Evolutionary conservation across 2,888 invertebrate genomes (phyloP).

Genomic region (Plemyria rubiginata): DNA sequence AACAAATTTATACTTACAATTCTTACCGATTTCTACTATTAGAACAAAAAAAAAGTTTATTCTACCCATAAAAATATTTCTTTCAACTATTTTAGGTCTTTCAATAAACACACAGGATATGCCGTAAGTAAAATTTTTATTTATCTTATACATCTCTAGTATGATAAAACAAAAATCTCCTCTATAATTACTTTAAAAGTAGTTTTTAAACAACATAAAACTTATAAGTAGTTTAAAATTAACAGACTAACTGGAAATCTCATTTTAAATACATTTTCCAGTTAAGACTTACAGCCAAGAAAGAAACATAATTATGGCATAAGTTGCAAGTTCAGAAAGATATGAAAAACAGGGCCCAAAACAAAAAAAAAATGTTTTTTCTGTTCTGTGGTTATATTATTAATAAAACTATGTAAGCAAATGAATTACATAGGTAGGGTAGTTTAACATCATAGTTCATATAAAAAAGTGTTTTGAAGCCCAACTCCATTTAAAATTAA

Average conservation of each 20-base stretch:
- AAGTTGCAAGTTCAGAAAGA: constrained; percentile 16
- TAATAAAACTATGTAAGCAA: too few relatives aligned
- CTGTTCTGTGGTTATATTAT: too few relatives aligned
- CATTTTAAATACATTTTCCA: constrained; percentile 53
- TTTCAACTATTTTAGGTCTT: not conserved
- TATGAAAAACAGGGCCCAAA: constrained; percentile 8
- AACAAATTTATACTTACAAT: constrained; percentile 29
- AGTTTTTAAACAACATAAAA: constrained; percentile 69
- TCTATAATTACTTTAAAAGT: constrained; percentile 72
- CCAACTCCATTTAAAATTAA: constrained; percentile 31
- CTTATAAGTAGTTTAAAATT: constrained; percentile 47
- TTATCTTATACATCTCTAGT: constrained; percentile 73
- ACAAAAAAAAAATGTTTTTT: too few relatives aligned
- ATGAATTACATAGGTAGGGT: constrained; percentile 13
- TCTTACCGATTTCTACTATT: not conserved
- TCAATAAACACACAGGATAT: constrained; percentile 20
- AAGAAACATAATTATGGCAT: constrained; percentile 33
- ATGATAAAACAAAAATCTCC: constrained; percentile 70
- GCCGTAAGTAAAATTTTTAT: constrained; percentile 64
- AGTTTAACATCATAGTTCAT: constrained; percentile 8
- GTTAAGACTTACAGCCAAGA: constrained; percentile 39
- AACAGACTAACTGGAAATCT: constrained; percentile 49
- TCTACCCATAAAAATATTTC: too few relatives aligned
- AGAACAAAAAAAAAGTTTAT: not conserved
- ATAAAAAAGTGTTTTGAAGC: constrained; percentile 31